Base-by-base conservation (phyloP, 2,113 vertebrate genomes). In the Mustelus asterias region DNA sequence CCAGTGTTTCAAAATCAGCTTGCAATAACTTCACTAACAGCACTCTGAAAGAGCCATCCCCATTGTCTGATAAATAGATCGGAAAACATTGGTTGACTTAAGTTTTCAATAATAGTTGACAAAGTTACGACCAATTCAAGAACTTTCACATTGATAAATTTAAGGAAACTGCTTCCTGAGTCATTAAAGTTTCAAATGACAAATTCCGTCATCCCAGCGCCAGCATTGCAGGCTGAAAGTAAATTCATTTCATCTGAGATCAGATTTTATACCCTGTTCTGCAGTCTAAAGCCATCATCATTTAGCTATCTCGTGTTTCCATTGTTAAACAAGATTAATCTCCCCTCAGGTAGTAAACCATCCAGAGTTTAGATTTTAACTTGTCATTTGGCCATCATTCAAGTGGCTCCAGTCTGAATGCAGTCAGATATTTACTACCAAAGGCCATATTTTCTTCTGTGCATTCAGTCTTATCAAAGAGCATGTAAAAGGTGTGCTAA, bases 171-270 rank as follows among this genome's bases (percentile, higher is more conserved):
- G 14, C 89, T 63, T 65, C n/a, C 60, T 65, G 89, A 93, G 60
- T 93, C 89, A 93, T 65, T 93, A 93, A 93, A 93, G 89, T 93
- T 93, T 93, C 60, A 93, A 93, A 93, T 93, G 89, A 93, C 89
- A 93, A 65, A 37, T 67, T 65, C 89, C n/a, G 33, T 93, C 89
- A 93, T 37, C 63, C 60, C 60, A 67, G 65, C 89, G 16, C 63
- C 89, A 67, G 89, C 60, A 18, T 93, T 93, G n/a, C 60, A 67
- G 60, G 89, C 9, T 93, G 89, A 93, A 41, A 37, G 60, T 60
- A 93, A 93, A 65, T 67, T 65, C 60, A 93, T 67, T 93, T 93
- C 60, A 93, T 67, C 89, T 37, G n/a, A 93, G 89, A 93, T 93
- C 60, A 37, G 33, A 67, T 93, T 93, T 65, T 37, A 93, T 93